A percentile compares a stretch with the other conserved stretches of the same genome.
Evolutionary conservation across 2,888 invertebrate genomes (phyloP).

Genomic region (Pollenia angustigena): DNA sequence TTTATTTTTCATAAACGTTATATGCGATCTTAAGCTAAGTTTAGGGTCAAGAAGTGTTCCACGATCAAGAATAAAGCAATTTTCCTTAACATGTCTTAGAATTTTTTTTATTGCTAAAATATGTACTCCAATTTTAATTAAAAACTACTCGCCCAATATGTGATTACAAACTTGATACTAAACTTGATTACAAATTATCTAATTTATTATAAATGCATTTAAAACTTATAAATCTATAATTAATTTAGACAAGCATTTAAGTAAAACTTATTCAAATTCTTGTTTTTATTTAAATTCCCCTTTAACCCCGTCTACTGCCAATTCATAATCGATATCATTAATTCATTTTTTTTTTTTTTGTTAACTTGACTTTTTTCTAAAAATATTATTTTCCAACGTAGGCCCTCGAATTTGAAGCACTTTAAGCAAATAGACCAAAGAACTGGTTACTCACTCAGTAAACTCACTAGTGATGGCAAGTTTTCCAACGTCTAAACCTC

Average conservation of each 20-base stretch:
- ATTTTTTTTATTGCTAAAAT: too few relatives aligned
- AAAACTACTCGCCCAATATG: too few relatives aligned
- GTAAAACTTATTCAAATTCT: conserved; percentile 7
- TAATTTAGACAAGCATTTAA: conserved; percentile 22
- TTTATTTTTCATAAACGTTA: too few relatives aligned
- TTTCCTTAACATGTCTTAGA: too few relatives aligned
- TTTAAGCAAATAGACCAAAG: conserved; percentile 28
- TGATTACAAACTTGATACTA: too few relatives aligned
- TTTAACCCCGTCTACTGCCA: conserved; percentile 9
- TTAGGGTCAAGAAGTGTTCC: too few relatives aligned
- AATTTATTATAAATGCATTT: neutral
- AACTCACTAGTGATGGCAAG: conserved; percentile 3
- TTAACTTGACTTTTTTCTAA: conserved; percentile 1
- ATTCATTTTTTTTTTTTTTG: conserved; percentile 23
- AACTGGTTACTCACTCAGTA: conserved; percentile 47
- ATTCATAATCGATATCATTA: neutral
- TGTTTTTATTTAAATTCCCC: neutral
- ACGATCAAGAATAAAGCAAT: too few relatives aligned
- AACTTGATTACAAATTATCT: too few relatives aligned
- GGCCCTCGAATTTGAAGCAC: conserved; percentile 45
- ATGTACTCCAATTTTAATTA: too few relatives aligned
- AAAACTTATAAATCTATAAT: conserved; percentile 11
- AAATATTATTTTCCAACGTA: conserved; percentile 23
- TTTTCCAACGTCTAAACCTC: conserved; percentile 43
- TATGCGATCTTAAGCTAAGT: too few relatives aligned